Evolutionary conservation across 2,888 invertebrate genomes (phyloP).

Genomic region (Odontocerum albicorne): DNA sequence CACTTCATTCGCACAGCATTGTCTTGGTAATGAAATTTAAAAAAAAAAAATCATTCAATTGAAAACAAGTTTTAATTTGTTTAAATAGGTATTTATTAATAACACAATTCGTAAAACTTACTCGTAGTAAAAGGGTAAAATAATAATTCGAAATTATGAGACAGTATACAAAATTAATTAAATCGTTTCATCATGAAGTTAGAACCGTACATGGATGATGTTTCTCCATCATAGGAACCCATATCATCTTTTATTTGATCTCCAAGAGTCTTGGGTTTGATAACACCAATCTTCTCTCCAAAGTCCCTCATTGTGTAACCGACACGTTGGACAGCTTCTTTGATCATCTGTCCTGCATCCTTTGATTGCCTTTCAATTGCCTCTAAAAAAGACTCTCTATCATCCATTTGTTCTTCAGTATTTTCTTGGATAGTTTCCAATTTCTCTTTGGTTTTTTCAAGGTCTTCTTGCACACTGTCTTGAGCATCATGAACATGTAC

Average conservation of each 20-base stretch:
- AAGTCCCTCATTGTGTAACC: constrained; percentile 32
- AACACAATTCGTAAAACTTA: no score
- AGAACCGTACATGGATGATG: constrained; percentile 16
- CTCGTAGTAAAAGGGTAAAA: no score
- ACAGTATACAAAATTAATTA: constrained; percentile 5
- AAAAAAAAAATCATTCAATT: no score
- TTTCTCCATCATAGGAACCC: constrained; percentile 14
- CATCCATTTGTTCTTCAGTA: constrained; percentile 24
- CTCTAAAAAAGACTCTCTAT: constrained; percentile 30
- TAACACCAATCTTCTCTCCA: constrained; percentile 29
- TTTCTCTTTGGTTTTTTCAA: constrained; percentile 13
- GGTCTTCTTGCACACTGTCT: constrained; percentile 17
- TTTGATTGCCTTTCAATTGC: constrained; percentile 22
- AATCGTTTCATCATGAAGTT: constrained; percentile 24
- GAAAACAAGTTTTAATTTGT: no score
- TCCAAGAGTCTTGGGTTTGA: constrained; percentile 25
- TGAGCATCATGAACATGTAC: constrained; percentile 16
- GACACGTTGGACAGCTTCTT: constrained; percentile 26
- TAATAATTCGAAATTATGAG: no score
- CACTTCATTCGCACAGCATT: no score
- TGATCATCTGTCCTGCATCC: constrained; percentile 29
- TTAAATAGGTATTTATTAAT: no score
- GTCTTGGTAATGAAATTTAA: no score
- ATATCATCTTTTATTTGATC: constrained; percentile 25
- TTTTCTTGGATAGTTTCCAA: constrained; percentile 17